Evolutionary conservation across 1,140 invertebrate genomes (phyloP).

Genomic region (Rhysida immarginata): DNA sequence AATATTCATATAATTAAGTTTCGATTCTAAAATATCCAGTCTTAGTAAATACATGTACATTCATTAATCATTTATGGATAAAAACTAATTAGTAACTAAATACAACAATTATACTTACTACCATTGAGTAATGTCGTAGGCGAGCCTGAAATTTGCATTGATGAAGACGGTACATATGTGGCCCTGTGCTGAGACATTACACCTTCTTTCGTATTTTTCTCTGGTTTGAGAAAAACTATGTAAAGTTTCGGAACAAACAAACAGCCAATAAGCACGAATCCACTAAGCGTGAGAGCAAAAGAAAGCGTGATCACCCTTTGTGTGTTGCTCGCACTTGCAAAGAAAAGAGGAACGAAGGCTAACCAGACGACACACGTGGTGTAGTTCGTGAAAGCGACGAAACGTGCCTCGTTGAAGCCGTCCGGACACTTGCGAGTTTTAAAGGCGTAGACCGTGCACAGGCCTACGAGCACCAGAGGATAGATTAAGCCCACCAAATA

Average conservation of each 20-base stretch:
- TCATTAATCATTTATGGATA: no score
- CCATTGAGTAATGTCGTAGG: not conserved
- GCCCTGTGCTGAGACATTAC: conserved; percentile 34
- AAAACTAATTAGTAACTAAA: no score
- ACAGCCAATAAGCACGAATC: conserved; percentile 36
- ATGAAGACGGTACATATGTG: conserved; percentile 2
- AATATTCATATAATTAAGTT: no score
- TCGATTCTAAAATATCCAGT: no score
- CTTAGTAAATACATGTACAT: no score
- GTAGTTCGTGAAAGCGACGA: conserved; percentile 61
- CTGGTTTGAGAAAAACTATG: conserved; percentile 46
- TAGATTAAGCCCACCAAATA: conserved; percentile 40
- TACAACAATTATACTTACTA: no score
- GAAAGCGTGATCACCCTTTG: conserved; percentile 39
- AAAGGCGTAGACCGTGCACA: conserved; percentile 55
- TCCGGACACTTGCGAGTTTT: conserved; percentile 58
- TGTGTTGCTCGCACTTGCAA: conserved; percentile 35
- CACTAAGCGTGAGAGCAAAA: conserved; percentile 37
- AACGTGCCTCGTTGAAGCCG: conserved; percentile 57
- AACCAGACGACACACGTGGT: conserved; percentile 61
- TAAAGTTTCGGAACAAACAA: conserved; percentile 46
- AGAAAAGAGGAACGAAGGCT: conserved; percentile 55
- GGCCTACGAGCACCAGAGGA: conserved; percentile 38
- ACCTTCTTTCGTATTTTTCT: conserved; percentile 47
- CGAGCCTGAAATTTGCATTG: not conserved